A percentile compares a stretch with the other conserved stretches of the same genome.
Conservation (phyloP, 2,888 invertebrate genomes). For the Callosobruchus maculatus region DNA sequence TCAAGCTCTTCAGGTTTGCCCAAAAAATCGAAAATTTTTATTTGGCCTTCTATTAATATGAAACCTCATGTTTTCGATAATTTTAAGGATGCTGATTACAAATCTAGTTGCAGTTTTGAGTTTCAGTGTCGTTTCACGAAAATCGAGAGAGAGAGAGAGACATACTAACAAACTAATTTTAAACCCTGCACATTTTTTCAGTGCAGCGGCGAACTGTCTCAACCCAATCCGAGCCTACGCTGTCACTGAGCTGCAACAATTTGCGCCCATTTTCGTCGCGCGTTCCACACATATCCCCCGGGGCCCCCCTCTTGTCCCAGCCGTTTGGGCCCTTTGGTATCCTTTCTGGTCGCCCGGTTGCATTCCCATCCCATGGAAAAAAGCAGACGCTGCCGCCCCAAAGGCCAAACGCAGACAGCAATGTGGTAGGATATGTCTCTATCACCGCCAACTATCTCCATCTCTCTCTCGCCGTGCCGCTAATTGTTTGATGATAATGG, state of each 20-base stretch:
- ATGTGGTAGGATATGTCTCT: slow-evolving; percentile 20
- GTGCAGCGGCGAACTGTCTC: too few species aligned
- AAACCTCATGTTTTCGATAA: too few species aligned
- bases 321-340: not conserved
- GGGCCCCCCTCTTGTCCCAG: not conserved
- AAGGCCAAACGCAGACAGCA: not conserved
- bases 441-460: slow-evolving; percentile 7
- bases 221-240: not conserved
- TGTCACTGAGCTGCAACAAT: not conserved
- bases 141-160: too few species aligned
- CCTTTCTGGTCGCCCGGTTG: not conserved
- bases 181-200: too few species aligned
- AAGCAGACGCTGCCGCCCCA: not conserved
- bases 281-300: not conserved
- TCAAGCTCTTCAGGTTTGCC: too few species aligned
- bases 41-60: too few species aligned
- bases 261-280: not conserved
- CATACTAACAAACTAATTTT: too few species aligned
- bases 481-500: not conserved
- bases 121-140: too few species aligned
- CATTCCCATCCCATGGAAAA: not conserved
- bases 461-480: not conserved
- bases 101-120: too few species aligned
- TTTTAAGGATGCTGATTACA: too few species aligned
- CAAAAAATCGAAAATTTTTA: too few species aligned